Evolutionary conservation across 1,140 invertebrate genomes (phyloP).

Genomic region (Drosophila bifasciata): DNA sequence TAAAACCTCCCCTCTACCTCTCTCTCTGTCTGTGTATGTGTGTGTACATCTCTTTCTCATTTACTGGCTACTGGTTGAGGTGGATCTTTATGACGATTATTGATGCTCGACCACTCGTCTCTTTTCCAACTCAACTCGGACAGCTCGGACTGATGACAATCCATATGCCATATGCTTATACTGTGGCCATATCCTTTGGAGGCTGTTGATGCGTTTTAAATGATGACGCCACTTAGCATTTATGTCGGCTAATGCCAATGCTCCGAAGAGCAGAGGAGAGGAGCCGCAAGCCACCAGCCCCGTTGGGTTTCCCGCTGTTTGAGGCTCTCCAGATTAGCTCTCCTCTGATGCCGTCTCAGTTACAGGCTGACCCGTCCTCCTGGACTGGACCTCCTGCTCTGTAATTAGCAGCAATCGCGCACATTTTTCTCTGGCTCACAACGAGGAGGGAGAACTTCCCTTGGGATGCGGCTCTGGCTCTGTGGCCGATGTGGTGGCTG

Average conservation of each 20-base stretch:
- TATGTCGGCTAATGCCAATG: constrained; percentile 78
- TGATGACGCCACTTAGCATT: constrained; percentile 83
- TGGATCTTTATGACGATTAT: constrained; percentile 76
- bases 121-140: constrained; percentile 2
- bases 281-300: constrained; percentile 5
- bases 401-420: constrained; percentile 80
- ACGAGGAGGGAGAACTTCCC: constrained; percentile 17
- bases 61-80: constrained; percentile 59
- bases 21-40: not conserved
- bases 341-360: constrained; percentile 6
- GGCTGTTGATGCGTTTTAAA: constrained; percentile 83
- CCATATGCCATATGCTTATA: constrained; percentile 22
- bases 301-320: constrained; percentile 23
- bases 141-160: constrained; percentile 68
- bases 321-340: not conserved
- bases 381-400: constrained; percentile 56
- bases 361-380: constrained; percentile 1
- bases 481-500: constrained; percentile 37
- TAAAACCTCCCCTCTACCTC: too few relatives aligned
- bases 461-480: constrained; percentile 5
- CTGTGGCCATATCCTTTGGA: constrained; percentile 63
- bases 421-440: constrained; percentile 64
- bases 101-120: constrained; percentile 52
- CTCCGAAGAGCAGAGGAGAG: constrained; percentile 36
- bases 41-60: not conserved